Evolutionary conservation across 2,888 invertebrate genomes (phyloP).

Genomic region (Dicranocentrus wangi): DNA sequence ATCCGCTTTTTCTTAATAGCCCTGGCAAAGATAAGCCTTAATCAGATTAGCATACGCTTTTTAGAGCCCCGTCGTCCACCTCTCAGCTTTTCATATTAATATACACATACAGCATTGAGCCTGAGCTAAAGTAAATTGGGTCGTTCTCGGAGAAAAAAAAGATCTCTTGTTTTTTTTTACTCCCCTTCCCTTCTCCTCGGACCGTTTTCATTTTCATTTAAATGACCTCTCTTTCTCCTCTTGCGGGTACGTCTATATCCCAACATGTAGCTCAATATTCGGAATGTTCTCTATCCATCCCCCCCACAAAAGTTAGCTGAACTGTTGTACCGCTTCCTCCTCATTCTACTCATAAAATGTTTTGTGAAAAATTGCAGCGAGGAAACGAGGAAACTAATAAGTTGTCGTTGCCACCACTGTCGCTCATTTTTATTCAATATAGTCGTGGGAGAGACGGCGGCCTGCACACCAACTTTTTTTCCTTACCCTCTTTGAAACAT

Average conservation of each 20-base stretch:
- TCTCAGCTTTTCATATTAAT: background rate
- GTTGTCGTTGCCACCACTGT: conserved; percentile 32
- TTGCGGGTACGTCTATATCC: background rate
- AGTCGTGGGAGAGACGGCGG: too few species aligned
- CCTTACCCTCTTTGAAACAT: too few species aligned
- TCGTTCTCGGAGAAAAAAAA: conserved; percentile 30
- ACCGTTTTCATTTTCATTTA: conserved; percentile 56
- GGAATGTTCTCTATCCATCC: too few species aligned
- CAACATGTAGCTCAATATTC: too few species aligned
- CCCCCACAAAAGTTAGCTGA: too few species aligned
- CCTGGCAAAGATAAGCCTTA: background rate
- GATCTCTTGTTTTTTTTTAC: conserved; percentile 35
- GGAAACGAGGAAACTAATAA: conserved; percentile 21
- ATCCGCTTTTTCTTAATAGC: background rate
- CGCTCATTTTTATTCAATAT: conserved; percentile 62
- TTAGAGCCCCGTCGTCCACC: too few species aligned
- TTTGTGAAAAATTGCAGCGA: background rate
- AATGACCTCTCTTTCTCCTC: conserved; percentile 51
- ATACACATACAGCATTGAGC: too few species aligned
- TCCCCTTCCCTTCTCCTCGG: conserved; percentile 22
- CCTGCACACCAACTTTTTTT: too few species aligned
- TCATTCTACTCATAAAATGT: background rate
- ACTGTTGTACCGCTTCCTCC: background rate
- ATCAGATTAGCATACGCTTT: too few species aligned
- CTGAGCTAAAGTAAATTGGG: conserved; percentile 47